A percentile compares a stretch with the other conserved stretches of the same genome.
Evolutionary conservation across 2,113 vertebrate genomes (phyloP).

Genomic region (Struthio camelus): DNA sequence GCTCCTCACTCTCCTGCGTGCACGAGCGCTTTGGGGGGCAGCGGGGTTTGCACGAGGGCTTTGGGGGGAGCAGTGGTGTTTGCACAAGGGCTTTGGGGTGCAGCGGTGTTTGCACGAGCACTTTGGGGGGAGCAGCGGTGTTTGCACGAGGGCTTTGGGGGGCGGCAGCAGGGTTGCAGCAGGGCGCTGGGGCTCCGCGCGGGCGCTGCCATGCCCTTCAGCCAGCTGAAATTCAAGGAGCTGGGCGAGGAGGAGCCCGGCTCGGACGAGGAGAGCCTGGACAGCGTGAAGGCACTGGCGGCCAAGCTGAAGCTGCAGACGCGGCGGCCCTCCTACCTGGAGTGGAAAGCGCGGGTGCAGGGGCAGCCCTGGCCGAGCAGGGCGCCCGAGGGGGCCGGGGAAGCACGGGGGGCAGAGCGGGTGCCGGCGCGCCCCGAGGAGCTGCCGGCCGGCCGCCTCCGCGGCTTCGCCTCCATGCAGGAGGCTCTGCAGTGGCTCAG

Average conservation of each 20-base stretch:
- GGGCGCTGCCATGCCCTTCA: slow-evolving; percentile 46
- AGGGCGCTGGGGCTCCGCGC: fast-evolving
- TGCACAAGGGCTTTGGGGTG: fast-evolving
- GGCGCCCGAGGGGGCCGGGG: neutral
- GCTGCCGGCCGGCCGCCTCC: slow-evolving; percentile 33
- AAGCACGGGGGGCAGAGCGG: slow-evolving; percentile 48
- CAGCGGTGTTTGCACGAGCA: neutral
- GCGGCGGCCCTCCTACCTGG: slow-evolving; percentile 88
- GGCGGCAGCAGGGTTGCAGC: fast-evolving
- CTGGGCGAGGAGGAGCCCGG: slow-evolving; percentile 78
- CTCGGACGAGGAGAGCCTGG: slow-evolving; percentile 80
- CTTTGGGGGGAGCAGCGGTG: neutral
- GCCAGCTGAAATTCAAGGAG: slow-evolving; percentile 80
- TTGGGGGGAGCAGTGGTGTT: fast-evolving
- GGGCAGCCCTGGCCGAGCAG: slow-evolving; percentile 77
- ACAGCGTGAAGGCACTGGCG: slow-evolving; percentile 87
- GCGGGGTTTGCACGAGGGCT: fast-evolving
- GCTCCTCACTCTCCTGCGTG: neutral
- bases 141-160: fast-evolving
- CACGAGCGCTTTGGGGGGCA: neutral
- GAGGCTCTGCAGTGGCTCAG: slow-evolving; percentile 89
- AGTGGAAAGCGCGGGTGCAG: slow-evolving; percentile 88
- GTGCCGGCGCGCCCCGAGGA: neutral
- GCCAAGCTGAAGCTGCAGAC: slow-evolving; percentile 92
- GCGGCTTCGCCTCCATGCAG: slow-evolving; percentile 87